Evolutionary conservation across 2,113 vertebrate genomes (phyloP).

Genomic region (Psilopsiagon aymara): DNA sequence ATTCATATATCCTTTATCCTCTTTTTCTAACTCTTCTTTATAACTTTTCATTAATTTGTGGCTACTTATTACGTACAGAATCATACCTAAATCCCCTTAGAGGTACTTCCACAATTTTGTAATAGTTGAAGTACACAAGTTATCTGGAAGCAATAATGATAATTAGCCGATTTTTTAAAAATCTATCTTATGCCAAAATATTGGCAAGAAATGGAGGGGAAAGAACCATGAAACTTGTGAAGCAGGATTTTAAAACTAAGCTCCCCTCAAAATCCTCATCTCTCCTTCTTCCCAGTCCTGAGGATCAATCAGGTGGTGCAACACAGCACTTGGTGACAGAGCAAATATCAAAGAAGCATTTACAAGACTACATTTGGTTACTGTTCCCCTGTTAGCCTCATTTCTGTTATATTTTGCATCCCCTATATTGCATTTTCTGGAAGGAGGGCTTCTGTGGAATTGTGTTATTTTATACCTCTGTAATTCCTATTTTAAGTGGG

Average conservation of each 20-base stretch:
- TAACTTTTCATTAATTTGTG: neutral
- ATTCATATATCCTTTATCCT: neutral
- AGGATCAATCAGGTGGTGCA: neutral
- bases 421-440: neutral
- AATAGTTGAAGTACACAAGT: neutral
- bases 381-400: neutral
- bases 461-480: neutral
- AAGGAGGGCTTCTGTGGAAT: neutral
- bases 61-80: neutral
- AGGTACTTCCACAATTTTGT: neutral
- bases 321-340: neutral
- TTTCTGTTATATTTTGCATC: neutral
- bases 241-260: neutral
- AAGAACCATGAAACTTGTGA: neutral
- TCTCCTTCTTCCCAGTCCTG: neutral
- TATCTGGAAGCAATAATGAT: neutral
- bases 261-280: neutral
- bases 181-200: neutral
- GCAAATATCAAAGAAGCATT: neutral
- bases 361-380: neutral
- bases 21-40: neutral
- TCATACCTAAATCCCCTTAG: neutral
- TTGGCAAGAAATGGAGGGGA: accelerated
- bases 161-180: neutral
- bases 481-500: neutral